These are phyloP conservation scores for Drosophila biarmipes DNA, from an alignment of 1,140 invertebrate species.

Conservation along the genomic window DNA sequence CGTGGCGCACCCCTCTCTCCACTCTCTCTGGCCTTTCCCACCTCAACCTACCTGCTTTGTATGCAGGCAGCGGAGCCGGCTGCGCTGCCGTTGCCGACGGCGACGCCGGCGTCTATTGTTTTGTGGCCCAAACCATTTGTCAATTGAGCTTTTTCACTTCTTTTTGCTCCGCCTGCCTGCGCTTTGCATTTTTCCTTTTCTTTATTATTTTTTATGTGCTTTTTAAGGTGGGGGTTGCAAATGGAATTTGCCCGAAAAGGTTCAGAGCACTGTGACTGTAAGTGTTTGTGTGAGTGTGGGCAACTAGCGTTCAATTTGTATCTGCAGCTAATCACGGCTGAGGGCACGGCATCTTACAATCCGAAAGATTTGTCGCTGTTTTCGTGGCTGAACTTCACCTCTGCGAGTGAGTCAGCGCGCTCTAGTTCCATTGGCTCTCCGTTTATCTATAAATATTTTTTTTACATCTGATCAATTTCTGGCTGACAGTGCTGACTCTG, in stretches of 20 bases:
- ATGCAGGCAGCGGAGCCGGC: slow-evolving; percentile 53
- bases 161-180: slow-evolving; percentile 39
- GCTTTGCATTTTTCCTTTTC: slow-evolving; percentile 54
- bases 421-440: neutral
- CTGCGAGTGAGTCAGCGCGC: slow-evolving; percentile 49
- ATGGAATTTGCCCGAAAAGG: slow-evolving; percentile 72
- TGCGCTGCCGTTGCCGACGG: slow-evolving; percentile 17
- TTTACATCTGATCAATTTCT: neutral
- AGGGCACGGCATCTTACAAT: slow-evolving; percentile 65
- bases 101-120: slow-evolving; percentile 49
- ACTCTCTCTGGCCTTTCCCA: slow-evolving; percentile 17
- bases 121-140: slow-evolving; percentile 58
- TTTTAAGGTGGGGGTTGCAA: slow-evolving; percentile 66
- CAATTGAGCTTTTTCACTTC: slow-evolving; percentile 66
- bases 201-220: slow-evolving; percentile 51
- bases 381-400: slow-evolving; percentile 76
- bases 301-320: slow-evolving; percentile 58
- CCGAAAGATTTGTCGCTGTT: slow-evolving; percentile 26
- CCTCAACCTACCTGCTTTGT: slow-evolving; percentile 54
- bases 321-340: slow-evolving; percentile 62
- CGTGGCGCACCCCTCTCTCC: slow-evolving; percentile 20
- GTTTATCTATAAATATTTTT: neutral
- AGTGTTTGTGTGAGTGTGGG: slow-evolving; percentile 22
- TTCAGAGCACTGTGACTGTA: slow-evolving; percentile 29
- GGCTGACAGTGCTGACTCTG: neutral